phyloP scores from a whole-genome alignment of 2,113 vertebrate species.

The Manacus vitellinus region DNA sequence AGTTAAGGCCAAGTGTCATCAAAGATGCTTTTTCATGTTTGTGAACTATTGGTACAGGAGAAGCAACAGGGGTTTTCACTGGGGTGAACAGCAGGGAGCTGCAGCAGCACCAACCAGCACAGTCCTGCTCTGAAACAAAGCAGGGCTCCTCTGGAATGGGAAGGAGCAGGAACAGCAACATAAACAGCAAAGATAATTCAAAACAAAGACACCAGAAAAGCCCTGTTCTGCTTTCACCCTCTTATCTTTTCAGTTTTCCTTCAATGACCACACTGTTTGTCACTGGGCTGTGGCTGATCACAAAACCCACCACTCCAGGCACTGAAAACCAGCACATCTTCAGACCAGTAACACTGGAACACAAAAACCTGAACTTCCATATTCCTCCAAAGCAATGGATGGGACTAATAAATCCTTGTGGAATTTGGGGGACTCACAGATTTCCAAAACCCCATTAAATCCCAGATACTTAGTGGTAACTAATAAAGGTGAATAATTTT shows the following conservation, averaged over 20 bases:
- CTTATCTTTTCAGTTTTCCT: not conserved
- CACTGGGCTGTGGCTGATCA: not conserved
- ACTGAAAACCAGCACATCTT: not conserved
- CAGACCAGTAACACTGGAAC: not conserved
- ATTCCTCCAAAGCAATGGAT: not conserved
- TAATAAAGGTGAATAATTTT: not conserved
- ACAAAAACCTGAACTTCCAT: not conserved
- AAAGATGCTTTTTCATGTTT: not conserved
- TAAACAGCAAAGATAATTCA: not conserved
- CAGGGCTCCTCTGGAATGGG: not conserved
- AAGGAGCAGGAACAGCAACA: not conserved
- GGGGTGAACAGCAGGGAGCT: not conserved
- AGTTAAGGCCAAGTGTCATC: not conserved
- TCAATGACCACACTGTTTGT: not conserved
- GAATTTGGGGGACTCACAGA: not conserved
- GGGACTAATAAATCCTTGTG: not conserved
- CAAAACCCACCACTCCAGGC: not conserved
- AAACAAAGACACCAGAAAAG: not conserved
- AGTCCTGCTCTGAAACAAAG: not conserved
- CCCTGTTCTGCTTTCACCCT: not conserved
- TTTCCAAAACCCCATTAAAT: not conserved
- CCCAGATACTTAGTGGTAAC: not conserved
- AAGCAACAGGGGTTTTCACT: not conserved
- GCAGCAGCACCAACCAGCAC: not conserved
- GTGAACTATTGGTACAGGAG: not conserved